A percentile compares a stretch with the other conserved stretches of the same genome.
Evolutionary conservation across 2,113 vertebrate species (phyloP).

Genomic region (Xenopus tropicalis): DNA sequence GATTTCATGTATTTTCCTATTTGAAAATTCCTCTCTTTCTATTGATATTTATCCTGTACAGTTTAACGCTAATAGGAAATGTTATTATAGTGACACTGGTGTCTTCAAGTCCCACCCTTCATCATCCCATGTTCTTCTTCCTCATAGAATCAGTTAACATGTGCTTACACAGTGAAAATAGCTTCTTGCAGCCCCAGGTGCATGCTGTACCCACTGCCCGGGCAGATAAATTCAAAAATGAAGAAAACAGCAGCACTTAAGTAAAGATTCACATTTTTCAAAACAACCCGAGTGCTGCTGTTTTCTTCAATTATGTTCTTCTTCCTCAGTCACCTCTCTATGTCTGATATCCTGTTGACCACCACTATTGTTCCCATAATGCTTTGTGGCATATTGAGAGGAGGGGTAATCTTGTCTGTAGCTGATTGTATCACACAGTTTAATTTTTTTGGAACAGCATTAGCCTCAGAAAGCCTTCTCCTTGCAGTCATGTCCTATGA

Average conservation of each 20-base stretch:
- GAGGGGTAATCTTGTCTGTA: not conserved
- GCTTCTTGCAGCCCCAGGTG: too few species aligned
- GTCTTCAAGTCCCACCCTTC: conserved; percentile 10
- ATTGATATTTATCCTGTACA: not conserved
- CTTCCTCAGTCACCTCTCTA: conserved; percentile 17
- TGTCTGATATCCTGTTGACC: conserved; percentile 37
- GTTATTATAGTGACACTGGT: not conserved
- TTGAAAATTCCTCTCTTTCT: not conserved
- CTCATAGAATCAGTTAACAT: too few species aligned
- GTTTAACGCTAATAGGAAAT: conserved; percentile 2
- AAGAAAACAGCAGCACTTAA: too few species aligned
- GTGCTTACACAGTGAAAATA: too few species aligned
- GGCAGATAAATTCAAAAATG: too few species aligned
- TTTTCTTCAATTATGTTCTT: too few species aligned
- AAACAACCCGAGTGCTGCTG: too few species aligned
- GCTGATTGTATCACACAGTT: conserved; percentile 21
- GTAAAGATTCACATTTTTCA: too few species aligned
- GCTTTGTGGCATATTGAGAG: not conserved
- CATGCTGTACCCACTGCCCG: too few species aligned
- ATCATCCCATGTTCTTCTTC: conserved; percentile 52
- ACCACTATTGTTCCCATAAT: conserved; percentile 45
- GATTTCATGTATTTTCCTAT: not conserved
- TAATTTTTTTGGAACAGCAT: conserved; percentile 30
- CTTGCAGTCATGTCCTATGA: conserved; percentile 49
- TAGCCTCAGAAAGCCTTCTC: accelerated